These are phyloP conservation scores for Drosophila rufa DNA, from an alignment of 1,140 invertebrate species.

Conservation along the genomic window DNA sequence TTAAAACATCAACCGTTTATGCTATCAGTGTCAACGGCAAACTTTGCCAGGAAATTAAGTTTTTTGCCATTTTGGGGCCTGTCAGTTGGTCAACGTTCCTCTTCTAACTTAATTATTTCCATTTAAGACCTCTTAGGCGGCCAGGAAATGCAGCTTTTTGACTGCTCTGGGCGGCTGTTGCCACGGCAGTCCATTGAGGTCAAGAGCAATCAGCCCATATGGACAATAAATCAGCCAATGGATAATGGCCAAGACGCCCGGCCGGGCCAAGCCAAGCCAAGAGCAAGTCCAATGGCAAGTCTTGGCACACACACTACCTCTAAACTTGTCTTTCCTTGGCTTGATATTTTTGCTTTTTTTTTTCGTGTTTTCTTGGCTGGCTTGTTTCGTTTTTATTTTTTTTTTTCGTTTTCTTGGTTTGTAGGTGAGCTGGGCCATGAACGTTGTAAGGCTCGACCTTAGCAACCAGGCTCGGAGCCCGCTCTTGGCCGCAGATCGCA, in stretches of 20 bases:
- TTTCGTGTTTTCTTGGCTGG: conserved; percentile 5
- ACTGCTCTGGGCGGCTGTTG: not conserved
- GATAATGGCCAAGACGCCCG: conserved; percentile 13
- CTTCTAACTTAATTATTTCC: not conserved
- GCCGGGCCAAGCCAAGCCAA: conserved; percentile 63
- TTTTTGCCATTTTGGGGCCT: conserved; percentile 13
- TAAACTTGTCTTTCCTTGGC: conserved; percentile 74
- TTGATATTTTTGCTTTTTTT: conserved; percentile 5
- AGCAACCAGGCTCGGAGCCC: conserved; percentile 32
- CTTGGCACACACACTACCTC: conserved; percentile 34
- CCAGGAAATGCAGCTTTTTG: conserved; percentile 54
- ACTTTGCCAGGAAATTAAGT: conserved; percentile 38
- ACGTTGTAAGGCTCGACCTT: conserved; percentile 70
- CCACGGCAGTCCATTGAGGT: conserved; percentile 59
- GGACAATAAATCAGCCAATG: conserved; percentile 77
- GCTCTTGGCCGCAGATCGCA: conserved; percentile 70
- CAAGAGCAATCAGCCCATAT: conserved; percentile 63
- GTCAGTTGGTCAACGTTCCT: not conserved
- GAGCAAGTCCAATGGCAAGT: conserved; percentile 82
- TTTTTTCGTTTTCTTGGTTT: conserved; percentile 62
- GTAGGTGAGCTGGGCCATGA: conserved; percentile 84
- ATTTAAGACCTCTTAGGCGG: not conserved
- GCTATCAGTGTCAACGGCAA: conserved; percentile 65
- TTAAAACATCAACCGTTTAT: conserved; percentile 59
- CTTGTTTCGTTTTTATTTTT: not conserved